Conservation (phyloP, 2,888 invertebrate species). For the Cactoblastis cactorum region DNA sequence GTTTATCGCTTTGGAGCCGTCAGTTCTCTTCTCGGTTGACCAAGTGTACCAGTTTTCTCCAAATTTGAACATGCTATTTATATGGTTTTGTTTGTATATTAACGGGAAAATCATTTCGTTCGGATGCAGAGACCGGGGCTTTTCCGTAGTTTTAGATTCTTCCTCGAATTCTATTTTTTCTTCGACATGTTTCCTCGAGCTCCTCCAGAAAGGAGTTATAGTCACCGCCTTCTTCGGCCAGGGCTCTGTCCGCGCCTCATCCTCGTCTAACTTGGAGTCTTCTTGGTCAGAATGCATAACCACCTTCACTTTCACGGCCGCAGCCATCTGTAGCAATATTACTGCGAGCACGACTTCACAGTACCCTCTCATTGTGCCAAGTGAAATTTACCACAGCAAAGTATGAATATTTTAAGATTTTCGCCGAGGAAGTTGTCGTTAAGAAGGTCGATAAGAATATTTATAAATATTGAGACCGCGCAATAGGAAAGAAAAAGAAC, state of each 20-base stretch:
- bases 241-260: constrained; percentile 41
- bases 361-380: constrained; percentile 38
- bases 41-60: constrained; percentile 73
- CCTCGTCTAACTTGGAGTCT: constrained; percentile 56
- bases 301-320: constrained; percentile 64
- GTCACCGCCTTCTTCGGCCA: constrained; percentile 38
- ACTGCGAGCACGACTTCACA: constrained; percentile 32
- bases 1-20: constrained; percentile 58
- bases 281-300: constrained; percentile 65
- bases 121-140: constrained; percentile 49
- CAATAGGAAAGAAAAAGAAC: constrained; percentile 9
- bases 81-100: constrained; percentile 62
- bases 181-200: constrained; percentile 30
- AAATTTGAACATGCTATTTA: constrained; percentile 72
- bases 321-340: constrained; percentile 36
- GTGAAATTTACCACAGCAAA: constrained; percentile 11
- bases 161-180: constrained; percentile 49
- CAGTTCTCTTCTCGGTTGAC: constrained; percentile 59
- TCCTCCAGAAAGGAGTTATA: constrained; percentile 51
- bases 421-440: constrained; percentile 31
- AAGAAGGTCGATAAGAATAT: constrained; percentile 47
- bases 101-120: constrained; percentile 67
- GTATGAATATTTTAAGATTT: constrained; percentile 6
- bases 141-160: constrained; percentile 43
- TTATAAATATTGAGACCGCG: constrained; percentile 1